Base-by-base conservation (phyloP, 2,888 invertebrate genomes). In the Catonia carolina region DNA sequence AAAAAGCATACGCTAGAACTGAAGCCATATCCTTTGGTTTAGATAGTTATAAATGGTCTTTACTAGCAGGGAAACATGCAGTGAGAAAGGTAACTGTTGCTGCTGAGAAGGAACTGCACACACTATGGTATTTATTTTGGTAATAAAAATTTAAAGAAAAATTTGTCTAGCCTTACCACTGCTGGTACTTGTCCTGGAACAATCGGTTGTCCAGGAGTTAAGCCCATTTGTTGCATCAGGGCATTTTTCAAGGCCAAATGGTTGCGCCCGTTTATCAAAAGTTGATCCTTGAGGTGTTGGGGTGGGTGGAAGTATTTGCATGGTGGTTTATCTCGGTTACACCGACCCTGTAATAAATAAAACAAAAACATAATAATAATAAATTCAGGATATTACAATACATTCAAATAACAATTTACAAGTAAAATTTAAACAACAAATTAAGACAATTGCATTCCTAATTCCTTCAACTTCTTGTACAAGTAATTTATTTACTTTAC, bases 281-380 rank as follows among this genome's bases (percentile, higher is more conserved):
- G 83, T 83, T 99, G 98, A 80, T 99, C 99, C 82, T 98, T 97
- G 71, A 99, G 83, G 78, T 99, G 99, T 78, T 98, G 98, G 68
- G 99, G 99, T 68, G 99, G 99, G 80, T 99, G 99, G 80, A 99
- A 96, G 81, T 99, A 99, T 83, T 99, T 99, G 90, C 99, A 99
- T 71, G 98, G 98, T 66, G 99, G 99, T 76, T 99, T 98, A 79
- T 99, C 98, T 71, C 99, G 86, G 77, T 98, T 98, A 84, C 99
- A 99, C 79, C 98, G 95, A 74, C 98, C 98, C 99, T 99, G 83
- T 7, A 80, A 80, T 66, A 66, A 67, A 62, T 62, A 63, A 60
- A 62, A 63, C 59, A 62, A 58, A 42, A 17, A 33, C 42, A 42
- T 22, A 5, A 53, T 10, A 27, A 33, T n/a, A 33, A 23, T 52